phyloP scores from a whole-genome alignment of 2,888 invertebrate genomes.

The Hemistola chrysoprasaria region DNA sequence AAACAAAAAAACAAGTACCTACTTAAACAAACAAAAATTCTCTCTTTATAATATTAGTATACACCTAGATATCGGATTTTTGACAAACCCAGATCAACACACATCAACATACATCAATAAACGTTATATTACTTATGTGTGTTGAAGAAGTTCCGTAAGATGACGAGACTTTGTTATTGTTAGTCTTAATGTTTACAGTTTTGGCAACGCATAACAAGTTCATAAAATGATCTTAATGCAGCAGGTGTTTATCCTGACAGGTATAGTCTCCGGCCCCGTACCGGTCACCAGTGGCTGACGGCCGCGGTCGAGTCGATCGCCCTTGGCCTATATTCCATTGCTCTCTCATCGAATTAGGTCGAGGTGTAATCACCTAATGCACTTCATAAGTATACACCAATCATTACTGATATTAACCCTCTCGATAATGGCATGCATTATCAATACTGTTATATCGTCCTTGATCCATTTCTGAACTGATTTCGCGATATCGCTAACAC shows the following conservation, averaged over 20 bases:
- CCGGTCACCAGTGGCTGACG: too few species aligned
- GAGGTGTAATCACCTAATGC: constrained; percentile 38
- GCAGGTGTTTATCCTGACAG: constrained; percentile 38
- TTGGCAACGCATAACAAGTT: constrained; percentile 16
- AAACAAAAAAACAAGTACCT: too few species aligned
- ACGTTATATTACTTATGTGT: too few species aligned
- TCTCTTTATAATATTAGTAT: too few species aligned
- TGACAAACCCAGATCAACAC: too few species aligned
- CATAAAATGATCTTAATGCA: constrained; percentile 28
- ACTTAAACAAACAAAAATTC: too few species aligned
- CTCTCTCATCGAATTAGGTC: constrained; percentile 46
- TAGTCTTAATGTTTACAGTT: constrained; percentile 8
- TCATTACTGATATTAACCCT: constrained; percentile 35
- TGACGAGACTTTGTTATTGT: constrained; percentile 4
- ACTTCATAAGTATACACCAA: constrained; percentile 29
- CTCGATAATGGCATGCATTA: constrained; percentile 39
- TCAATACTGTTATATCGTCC: constrained; percentile 29
- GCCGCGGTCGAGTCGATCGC: constrained; percentile 35
- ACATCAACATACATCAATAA: too few species aligned
- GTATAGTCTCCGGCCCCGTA: constrained; percentile 32
- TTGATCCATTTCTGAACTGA: constrained; percentile 37
- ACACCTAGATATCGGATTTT: too few species aligned
- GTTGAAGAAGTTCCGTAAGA: background rate
- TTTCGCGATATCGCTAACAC: constrained; percentile 12
- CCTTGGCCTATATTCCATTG: constrained; percentile 60